phyloP scores from a whole-genome alignment of 2,797 vertebrate genomes.

The Siniperca undulata region DNA sequence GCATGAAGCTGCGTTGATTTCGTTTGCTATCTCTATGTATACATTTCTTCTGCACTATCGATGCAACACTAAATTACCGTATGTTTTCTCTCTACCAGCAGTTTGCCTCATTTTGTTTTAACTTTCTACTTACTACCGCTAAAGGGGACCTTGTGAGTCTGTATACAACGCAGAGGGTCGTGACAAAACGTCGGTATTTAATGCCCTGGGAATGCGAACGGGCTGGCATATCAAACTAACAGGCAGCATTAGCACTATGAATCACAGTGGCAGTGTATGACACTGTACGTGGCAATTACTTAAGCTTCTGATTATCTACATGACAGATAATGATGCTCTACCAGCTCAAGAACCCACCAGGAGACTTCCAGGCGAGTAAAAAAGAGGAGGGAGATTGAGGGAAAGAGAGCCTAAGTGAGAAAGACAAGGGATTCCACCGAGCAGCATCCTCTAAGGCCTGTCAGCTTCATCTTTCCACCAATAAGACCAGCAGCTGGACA shows the following conservation, averaged over 20 bases:
- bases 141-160: too few species aligned
- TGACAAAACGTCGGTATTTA: too few species aligned
- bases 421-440: slow-evolving; percentile 47
- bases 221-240: neutral
- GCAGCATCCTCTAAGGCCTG: slow-evolving; percentile 59
- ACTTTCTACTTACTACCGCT: too few species aligned
- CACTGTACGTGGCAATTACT: slow-evolving; percentile 51
- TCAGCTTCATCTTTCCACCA: slow-evolving; percentile 67
- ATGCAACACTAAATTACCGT: neutral
- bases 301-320: slow-evolving; percentile 52
- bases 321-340: slow-evolving; percentile 51
- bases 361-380: slow-evolving; percentile 17
- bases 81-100: neutral
- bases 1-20: neutral
- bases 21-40: too few species aligned
- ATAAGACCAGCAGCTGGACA: slow-evolving; percentile 68
- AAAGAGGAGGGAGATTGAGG: slow-evolving; percentile 31
- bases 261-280: slow-evolving; percentile 16
- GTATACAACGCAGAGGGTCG: too few species aligned
- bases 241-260: slow-evolving; percentile 24
- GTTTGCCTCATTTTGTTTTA: too few species aligned
- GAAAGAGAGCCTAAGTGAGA: slow-evolving; percentile 26
- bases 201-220: too few species aligned
- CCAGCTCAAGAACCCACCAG: slow-evolving; percentile 26
- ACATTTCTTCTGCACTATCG: neutral